Base-by-base conservation (phyloP, 2,888 invertebrate species). In the Plusia festucae region DNA sequence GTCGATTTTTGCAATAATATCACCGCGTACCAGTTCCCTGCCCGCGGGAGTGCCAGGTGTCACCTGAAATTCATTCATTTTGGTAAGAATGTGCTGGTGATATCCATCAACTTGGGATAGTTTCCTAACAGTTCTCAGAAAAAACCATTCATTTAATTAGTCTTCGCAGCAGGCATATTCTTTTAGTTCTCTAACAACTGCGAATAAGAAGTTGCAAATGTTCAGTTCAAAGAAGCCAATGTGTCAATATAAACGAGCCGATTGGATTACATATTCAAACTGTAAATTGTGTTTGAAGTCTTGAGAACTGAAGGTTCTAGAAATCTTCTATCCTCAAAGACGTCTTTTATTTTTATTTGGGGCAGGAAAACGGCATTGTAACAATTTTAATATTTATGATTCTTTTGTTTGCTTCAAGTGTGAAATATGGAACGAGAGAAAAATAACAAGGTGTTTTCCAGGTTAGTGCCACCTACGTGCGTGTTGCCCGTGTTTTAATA, bases 1-100 rank as follows among this genome's bases (percentile, higher is more conserved):
- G 88, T 97, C 97, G 83, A 99, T 97, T 95, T 98, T 98, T 81
- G 97, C 96, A 86, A 99, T 97, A 86, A 99, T 96, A 95, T 99
- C 99, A 79, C 99, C 99, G 77, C 98, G 96, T 81, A 97, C 96
- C 78, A 99, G 96, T 84, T 97, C 97, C 60, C 97, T 97, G 83
- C 97, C 97, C n/a, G 98, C 97, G 1, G 98, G 98, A 73, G 97
- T 97, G 75, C 98, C 98, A 65, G 97, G 96, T 85, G 97, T 97
- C 87, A 99, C 98, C 99, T 99, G 96, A 20, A 95, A 95, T 71
- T 44, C 11, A 58, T 55, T 52, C 53, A 16, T n/a, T 46, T 34
- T 8, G n/a, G 24, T 68, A 56, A 73, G 55, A 58, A 68, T 27
- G n/a, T 27, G 16, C 15, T 18, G 16, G 2, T 30, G 30, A 34